A percentile compares a stretch with the other conserved stretches of the same genome.
Conservation (phyloP, 2,888 invertebrate species). For the Myathropa florea region DNA sequence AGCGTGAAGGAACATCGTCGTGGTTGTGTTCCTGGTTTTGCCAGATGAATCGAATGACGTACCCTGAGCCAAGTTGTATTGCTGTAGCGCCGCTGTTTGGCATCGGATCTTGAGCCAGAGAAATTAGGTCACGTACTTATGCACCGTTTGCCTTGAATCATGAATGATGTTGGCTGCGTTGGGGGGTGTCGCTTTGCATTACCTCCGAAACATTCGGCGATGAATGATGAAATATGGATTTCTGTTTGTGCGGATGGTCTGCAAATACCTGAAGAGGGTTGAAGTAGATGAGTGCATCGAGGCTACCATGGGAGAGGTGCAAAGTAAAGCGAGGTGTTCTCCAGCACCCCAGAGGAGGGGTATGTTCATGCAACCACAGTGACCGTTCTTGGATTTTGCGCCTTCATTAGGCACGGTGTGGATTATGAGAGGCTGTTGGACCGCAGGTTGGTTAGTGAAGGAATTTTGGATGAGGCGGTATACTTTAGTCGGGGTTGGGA, state of each 20-base stretch:
- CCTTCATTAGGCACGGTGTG: too few species aligned
- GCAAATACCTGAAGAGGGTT: not conserved
- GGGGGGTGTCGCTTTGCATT: constrained; percentile 24
- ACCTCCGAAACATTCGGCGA: constrained; percentile 37
- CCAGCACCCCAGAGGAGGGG: too few species aligned
- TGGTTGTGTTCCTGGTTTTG: constrained; percentile 4
- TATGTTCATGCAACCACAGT: too few species aligned
- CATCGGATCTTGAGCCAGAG: not conserved
- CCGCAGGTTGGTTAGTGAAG: too few species aligned
- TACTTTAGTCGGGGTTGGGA: too few species aligned
- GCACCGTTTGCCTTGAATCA: constrained; percentile 44
- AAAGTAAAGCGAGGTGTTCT: too few species aligned
- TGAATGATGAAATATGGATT: constrained; percentile 13
- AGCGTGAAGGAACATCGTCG: constrained; percentile 30
- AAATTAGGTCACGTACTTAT: constrained; percentile 69
- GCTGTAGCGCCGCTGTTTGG: not conserved
- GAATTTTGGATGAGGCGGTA: too few species aligned
- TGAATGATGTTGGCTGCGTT: constrained; percentile 9
- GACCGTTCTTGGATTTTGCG: too few species aligned
- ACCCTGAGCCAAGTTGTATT: constrained; percentile 31
- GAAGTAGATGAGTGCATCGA: not conserved
- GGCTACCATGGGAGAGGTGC: too few species aligned
- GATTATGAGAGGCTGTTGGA: too few species aligned
- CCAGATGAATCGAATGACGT: constrained; percentile 51
- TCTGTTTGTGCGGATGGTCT: not conserved